Evolutionary conservation across 1,140 invertebrate species (phyloP), one percentile per base, ranked within the genome.

Genomic region (Drosophila sturtevanti): DNA sequence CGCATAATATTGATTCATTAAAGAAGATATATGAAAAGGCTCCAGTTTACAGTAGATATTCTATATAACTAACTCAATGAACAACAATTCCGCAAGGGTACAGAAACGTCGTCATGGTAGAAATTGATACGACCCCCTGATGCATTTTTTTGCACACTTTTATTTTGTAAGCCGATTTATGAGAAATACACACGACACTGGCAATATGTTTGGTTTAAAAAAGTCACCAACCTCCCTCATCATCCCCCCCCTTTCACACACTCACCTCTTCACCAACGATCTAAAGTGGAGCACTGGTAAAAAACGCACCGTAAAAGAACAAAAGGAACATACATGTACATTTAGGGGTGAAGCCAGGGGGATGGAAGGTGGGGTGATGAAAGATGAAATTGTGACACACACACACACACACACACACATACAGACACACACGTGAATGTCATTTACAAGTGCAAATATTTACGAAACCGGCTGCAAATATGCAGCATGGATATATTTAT

Each of bases 381-480:
- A 14, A 38, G 18, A 51, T 56, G 54, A 18, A 56, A 56, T 56
- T 56, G 54, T 56, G 60, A 74, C 58, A 51, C 24, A 66, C 73
- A 64, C 70, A 86, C 72, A 64, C 70, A 86, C 72, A 64, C 70
- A 86, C 72, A 64, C 70, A 86, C 72, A n/a, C n/a, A n/a, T n/a
- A n/a, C n/a, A n/a, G n/a, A 51, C 24, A 66, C 73, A 64, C 70
- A 86, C 72, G 80, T 82, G 82, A 89, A 87, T 82, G 82, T 87
- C 82, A 87, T 87, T 87, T 87, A 89, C 82, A 89, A 84, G 76
- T 73, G 82, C 84, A 89, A 87, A 87, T 79, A 79, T 87, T 87
- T 89, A 89, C 82, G 70, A 70, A 68, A 41, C 63, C 37, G 74
- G 70, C 41, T 48, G 41, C 74, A 86, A 87, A 86, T 87, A 87